Base-by-base conservation (phyloP, 2,113 vertebrate genomes). In the Indicator indicator region DNA sequence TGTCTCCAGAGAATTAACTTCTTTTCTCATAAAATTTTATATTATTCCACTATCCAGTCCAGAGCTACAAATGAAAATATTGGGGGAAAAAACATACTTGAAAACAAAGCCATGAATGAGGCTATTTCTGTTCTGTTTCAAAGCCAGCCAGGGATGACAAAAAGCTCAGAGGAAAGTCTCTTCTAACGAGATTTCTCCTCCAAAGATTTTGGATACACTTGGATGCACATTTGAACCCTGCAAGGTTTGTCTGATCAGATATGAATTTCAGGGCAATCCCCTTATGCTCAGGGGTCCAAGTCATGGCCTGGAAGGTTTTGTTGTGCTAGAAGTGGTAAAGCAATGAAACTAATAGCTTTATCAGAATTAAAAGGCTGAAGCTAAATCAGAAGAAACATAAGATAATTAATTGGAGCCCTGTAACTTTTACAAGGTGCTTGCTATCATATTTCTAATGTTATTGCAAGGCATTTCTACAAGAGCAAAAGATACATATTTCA, bases 131-230 rank as follows among this genome's bases (percentile, higher is more conserved):
- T 65, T 74, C n/a, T 86, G 7, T 88, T 91, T 90, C 92, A 90
- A 79, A 92, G 87, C 15, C 83, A 92, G 30, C 5, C 14, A 85
- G 46, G 58, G n/a, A 79, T 83, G 50, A 75, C 72, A 92, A 76
- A 86, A 92, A 85, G 24, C 73, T 93, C 74, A 85, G 87, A 90
- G 40, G 8, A 87, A 87, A 94, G 60, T 23, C 71, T 80, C 46
- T 68, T 89, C 52, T 89, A 85, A 94, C 63, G 68, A 87, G 64
- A 64, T 80, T 89, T 95, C 48, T 83, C 40, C 74, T 89, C 78
- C 60, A 64, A 85, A 95, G 87, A 40, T 46, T 70, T 83, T 63
- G 30, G 52, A 92, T 68, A 27, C 33, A 68, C 71, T 85, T 91
- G 56, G 64, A 74, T 88, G 70, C 33, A 73, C 38, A 64, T 64